phyloP scores from a whole-genome alignment of 1,140 invertebrate species.

The Nomia melanderi region DNA sequence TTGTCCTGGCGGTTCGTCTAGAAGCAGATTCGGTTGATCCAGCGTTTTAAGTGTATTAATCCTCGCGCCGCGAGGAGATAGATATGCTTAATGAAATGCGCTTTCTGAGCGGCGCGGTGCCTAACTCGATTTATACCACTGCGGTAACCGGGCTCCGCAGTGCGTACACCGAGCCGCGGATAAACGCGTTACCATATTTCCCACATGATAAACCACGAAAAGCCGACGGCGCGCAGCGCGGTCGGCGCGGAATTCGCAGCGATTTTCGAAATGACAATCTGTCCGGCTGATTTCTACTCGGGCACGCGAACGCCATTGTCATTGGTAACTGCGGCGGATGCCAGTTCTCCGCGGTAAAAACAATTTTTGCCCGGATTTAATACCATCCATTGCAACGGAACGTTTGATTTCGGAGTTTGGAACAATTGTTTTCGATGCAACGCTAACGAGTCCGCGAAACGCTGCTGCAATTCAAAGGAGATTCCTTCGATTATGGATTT shows the following conservation, averaged over 20 bases:
- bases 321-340: too few relatives aligned
- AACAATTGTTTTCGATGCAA: too few relatives aligned
- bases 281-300: conserved; percentile 15
- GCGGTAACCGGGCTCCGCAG: conserved; percentile 30
- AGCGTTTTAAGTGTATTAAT: conserved; percentile 52
- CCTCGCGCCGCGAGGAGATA: conserved; percentile 48
- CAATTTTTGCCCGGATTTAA: too few relatives aligned
- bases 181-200: conserved; percentile 62
- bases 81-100: conserved; percentile 64
- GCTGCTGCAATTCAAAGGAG: too few relatives aligned
- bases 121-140: conserved; percentile 60
- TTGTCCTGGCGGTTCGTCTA: too few relatives aligned
- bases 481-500: too few relatives aligned
- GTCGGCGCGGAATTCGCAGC: not conserved
- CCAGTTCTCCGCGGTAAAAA: too few relatives aligned
- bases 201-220: conserved; percentile 56
- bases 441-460: too few relatives aligned
- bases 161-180: conserved; percentile 41
- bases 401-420: too few relatives aligned
- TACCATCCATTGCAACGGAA: too few relatives aligned
- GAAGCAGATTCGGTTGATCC: conserved; percentile 31
- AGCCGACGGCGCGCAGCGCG: conserved; percentile 23
- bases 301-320: not conserved
- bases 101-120: conserved; percentile 38
- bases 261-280: conserved; percentile 2